Percentiles rank a stretch among this genome's conserved stretches.
These are phyloP conservation scores for Leucania comma DNA, from an alignment of 2,888 invertebrate genomes.

Conservation along the genomic window DNA sequence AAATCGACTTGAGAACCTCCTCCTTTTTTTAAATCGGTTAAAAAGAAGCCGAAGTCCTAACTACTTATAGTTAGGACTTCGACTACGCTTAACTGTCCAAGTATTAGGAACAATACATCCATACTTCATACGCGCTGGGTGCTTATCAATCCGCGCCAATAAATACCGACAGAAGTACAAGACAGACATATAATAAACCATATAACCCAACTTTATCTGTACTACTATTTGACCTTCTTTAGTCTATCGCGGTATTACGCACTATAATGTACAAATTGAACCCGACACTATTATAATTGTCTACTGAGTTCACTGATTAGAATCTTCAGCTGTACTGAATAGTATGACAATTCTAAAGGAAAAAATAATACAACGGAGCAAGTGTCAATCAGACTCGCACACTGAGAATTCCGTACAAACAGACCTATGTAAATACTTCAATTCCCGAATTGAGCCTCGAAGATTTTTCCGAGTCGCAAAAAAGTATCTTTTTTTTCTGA, in stretches of 20 bases:
- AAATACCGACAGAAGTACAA: constrained; percentile 21
- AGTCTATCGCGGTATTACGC: constrained; percentile 35
- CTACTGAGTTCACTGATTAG: background rate
- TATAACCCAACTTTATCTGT: constrained; percentile 32
- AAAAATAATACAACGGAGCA: too few relatives aligned
- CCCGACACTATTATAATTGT: constrained; percentile 10
- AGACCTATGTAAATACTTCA: too few relatives aligned
- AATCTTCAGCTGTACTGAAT: background rate
- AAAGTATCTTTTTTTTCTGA: too few relatives aligned
- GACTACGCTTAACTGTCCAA: background rate
- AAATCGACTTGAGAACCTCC: background rate
- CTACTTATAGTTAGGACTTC: background rate
- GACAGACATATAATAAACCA: constrained; percentile 32
- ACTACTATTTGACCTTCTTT: constrained; percentile 34
- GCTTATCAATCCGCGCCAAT: constrained; percentile 28
- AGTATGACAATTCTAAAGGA: background rate
- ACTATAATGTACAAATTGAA: constrained; percentile 23
- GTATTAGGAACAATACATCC: constrained; percentile 10
- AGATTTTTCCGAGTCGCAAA: too few relatives aligned
- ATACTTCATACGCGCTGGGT: background rate
- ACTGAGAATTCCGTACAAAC: too few relatives aligned
- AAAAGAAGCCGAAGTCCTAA: background rate
- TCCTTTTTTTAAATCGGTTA: background rate
- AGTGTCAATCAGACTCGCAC: too few relatives aligned
- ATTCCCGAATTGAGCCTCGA: too few relatives aligned